A percentile compares a stretch with the other conserved stretches of the same genome.
Evolutionary conservation across 2,113 vertebrate species (phyloP).

Genomic region (Pandion haliaetus): DNA sequence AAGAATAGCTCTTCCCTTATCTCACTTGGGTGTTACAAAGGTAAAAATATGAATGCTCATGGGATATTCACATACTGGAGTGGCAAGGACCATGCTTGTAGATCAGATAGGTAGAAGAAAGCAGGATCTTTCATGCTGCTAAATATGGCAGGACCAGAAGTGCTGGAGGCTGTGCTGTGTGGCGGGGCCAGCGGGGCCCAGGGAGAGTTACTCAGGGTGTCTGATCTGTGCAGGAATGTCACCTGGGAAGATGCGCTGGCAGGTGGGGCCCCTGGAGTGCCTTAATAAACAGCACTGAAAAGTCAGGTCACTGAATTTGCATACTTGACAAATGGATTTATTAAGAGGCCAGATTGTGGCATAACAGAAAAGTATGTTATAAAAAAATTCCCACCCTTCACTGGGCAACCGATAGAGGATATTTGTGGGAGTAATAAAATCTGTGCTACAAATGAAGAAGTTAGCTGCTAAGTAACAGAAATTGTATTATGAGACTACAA

Average conservation of each 20-base stretch:
- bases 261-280: not conserved
- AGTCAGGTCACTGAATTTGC: not conserved
- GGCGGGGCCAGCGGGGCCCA: not conserved
- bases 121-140: not conserved
- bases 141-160: not conserved
- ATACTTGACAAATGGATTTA: not conserved
- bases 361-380: not conserved
- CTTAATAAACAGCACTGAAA: not conserved
- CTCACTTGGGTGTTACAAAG: not conserved
- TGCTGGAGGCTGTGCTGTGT: fast-evolving
- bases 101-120: not conserved
- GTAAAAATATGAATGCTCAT: not conserved
- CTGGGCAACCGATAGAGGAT: not conserved
- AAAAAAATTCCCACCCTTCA: not conserved
- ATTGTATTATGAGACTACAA: not conserved
- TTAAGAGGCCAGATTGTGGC: not conserved
- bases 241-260: not conserved
- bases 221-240: not conserved
- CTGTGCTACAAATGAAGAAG: not conserved
- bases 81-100: not conserved
- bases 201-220: not conserved
- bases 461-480: not conserved
- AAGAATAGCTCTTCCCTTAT: not conserved
- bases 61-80: not conserved
- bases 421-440: not conserved